Evolutionary conservation across 1,140 invertebrate genomes (phyloP).

Genomic region (Caenorhabditis latens): DNA sequence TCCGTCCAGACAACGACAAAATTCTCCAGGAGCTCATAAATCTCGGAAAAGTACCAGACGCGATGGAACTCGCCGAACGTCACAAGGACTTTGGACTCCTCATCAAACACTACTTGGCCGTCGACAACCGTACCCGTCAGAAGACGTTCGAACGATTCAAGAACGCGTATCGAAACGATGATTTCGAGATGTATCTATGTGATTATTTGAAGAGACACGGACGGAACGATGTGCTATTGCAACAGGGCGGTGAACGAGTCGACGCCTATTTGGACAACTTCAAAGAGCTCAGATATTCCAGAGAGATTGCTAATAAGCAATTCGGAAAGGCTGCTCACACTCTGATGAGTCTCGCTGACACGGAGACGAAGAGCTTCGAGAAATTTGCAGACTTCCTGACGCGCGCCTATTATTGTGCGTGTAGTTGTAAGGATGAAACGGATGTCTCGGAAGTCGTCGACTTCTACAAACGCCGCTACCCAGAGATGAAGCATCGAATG

Average conservation of each 20-base stretch:
- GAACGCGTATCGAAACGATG: slow-evolving; percentile 1
- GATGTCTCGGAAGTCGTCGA: slow-evolving; percentile 2
- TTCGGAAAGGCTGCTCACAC: slow-evolving; percentile 29
- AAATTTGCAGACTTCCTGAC: slow-evolving; percentile 24
- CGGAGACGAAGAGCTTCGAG: slow-evolving; percentile 19
- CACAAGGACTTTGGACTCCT: slow-evolving; percentile 19
- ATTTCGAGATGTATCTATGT: slow-evolving; percentile 46
- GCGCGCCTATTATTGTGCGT: slow-evolving; percentile 6
- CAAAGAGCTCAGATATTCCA: slow-evolving; percentile 5
- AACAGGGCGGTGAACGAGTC: background rate
- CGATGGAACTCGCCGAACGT: slow-evolving; percentile 14
- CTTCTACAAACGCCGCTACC: slow-evolving; percentile 32
- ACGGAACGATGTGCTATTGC: slow-evolving; percentile 2
- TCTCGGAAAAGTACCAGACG: background rate
- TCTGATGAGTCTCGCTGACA: slow-evolving; percentile 28
- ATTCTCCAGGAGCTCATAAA: background rate
- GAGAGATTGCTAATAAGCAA: slow-evolving; percentile 11
- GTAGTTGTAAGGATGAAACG: background rate
- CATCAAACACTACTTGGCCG: background rate
- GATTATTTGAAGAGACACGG: slow-evolving; percentile 6
- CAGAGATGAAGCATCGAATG: slow-evolving; percentile 14
- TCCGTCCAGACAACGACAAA: slow-evolving; percentile 23
- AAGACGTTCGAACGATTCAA: slow-evolving; percentile 27
- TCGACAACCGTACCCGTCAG: background rate
- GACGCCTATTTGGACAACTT: slow-evolving; percentile 21